phyloP scores from a whole-genome alignment of 2,888 invertebrate species.

The Nomada ruficornis region DNA sequence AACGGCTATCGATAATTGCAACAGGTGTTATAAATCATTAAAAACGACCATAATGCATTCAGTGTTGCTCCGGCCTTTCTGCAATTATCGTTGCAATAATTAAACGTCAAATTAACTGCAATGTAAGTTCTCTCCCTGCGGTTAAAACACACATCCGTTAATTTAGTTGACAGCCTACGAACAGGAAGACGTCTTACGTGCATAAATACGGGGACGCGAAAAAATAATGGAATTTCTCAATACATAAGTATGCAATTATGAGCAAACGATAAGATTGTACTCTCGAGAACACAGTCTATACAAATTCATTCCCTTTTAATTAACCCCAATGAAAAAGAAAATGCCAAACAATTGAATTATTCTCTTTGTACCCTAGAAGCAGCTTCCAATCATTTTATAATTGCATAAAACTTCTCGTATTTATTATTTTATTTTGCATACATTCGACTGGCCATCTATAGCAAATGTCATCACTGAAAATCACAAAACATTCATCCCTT shows the following conservation, averaged over 20 bases:
- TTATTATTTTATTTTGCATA: too few relatives aligned
- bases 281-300: neutral
- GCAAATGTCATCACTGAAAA: too few relatives aligned
- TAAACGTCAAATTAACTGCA: slow-evolving; percentile 44
- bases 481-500: too few relatives aligned
- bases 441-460: too few relatives aligned
- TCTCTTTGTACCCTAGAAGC: too few relatives aligned
- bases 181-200: neutral
- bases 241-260: slow-evolving; percentile 28
- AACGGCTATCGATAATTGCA: slow-evolving; percentile 5
- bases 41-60: slow-evolving; percentile 16
- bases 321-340: neutral
- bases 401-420: too few relatives aligned
- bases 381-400: too few relatives aligned
- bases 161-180: slow-evolving; percentile 22
- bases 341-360: neutral
- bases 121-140: slow-evolving; percentile 27
- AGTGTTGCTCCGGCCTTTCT: neutral
- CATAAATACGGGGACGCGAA: slow-evolving; percentile 21
- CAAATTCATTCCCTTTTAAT: neutral
- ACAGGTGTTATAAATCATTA: slow-evolving; percentile 17
- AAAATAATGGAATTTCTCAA: slow-evolving; percentile 13
- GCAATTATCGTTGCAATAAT: slow-evolving; percentile 39
- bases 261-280: slow-evolving; percentile 1
- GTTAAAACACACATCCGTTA: slow-evolving; percentile 42